These are phyloP conservation scores for Cossypha dichroa DNA, from an alignment of 2,797 vertebrate species.

Conservation along the genomic window DNA sequence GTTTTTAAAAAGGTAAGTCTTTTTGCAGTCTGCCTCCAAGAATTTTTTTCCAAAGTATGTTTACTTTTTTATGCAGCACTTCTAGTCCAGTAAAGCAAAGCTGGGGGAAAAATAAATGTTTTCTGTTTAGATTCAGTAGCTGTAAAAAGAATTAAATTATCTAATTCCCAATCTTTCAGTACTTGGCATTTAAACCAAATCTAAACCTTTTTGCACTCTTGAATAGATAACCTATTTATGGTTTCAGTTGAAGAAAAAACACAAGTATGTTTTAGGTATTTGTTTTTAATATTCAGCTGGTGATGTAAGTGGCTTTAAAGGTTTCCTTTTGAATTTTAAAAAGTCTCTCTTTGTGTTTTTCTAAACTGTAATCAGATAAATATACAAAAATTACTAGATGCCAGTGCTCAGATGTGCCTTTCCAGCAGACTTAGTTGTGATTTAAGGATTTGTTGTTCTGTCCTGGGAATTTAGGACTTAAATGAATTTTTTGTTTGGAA, in stretches of 20 bases:
- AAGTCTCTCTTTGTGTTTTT: neutral
- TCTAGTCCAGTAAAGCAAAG: neutral
- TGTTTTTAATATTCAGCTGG: neutral
- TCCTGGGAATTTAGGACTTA: neutral
- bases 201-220: neutral
- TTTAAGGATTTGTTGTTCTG: neutral
- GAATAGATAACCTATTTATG: neutral
- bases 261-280: neutral
- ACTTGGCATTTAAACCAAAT: neutral
- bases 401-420: neutral
- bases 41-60: neutral
- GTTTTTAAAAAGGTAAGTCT: conserved; percentile 92
- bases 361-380: neutral
- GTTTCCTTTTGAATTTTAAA: neutral
- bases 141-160: neutral
- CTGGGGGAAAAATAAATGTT: fast-evolving
- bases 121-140: neutral
- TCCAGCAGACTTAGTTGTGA: neutral
- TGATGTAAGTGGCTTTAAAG: neutral
- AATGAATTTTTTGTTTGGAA: neutral
- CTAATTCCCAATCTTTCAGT: neutral
- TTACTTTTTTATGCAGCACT: neutral
- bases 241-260: neutral
- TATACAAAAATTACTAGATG: neutral
- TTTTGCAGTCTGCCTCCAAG: neutral